Evolutionary conservation across 1,140 invertebrate species (phyloP).

Genomic region (Carcinoscorpius rotundicauda): DNA sequence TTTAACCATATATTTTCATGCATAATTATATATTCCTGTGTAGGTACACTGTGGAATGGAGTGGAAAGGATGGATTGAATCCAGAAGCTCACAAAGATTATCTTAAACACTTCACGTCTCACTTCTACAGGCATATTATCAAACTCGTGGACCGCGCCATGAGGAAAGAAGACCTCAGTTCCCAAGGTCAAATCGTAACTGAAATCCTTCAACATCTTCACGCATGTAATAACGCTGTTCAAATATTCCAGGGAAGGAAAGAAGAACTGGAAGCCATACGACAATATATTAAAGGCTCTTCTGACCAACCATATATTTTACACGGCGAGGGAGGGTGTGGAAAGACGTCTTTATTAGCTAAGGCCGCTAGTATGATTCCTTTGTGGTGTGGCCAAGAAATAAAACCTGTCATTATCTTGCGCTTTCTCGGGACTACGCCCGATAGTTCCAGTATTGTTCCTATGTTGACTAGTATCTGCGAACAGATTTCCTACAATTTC

Average conservation of each 20-base stretch:
- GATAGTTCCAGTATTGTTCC: constrained; percentile 90
- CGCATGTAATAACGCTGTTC: constrained; percentile 90
- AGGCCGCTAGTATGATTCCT: constrained; percentile 63
- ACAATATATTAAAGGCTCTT: constrained; percentile 67
- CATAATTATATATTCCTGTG: constrained; percentile 17
- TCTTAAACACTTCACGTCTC: constrained; percentile 84
- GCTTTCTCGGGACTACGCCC: constrained; percentile 93
- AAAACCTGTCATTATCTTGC: constrained; percentile 71
- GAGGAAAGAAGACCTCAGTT: constrained; percentile 86
- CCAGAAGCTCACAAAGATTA: constrained; percentile 87
- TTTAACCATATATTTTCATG: too few species aligned
- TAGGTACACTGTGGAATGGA: constrained; percentile 94
- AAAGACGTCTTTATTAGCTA: constrained; percentile 90
- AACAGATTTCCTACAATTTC: constrained; percentile 82
- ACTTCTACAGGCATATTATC: constrained; percentile 89
- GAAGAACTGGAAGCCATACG: constrained; percentile 69
- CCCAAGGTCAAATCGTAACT: constrained; percentile 84
- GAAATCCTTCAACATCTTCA: constrained; percentile 95
- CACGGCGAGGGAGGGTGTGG: constrained; percentile 94
- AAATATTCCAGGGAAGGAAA: constrained; percentile 88
- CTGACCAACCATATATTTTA: constrained; percentile 79
- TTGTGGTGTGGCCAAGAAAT: constrained; percentile 32
- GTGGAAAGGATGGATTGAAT: constrained; percentile 85
- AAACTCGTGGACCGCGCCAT: constrained; percentile 86
- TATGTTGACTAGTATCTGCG: constrained; percentile 86